Evolutionary conservation across 2,888 invertebrate genomes (phyloP), one percentile per base, ranked within the genome.

Genomic region (Synanthedon tipuliformis): DNA sequence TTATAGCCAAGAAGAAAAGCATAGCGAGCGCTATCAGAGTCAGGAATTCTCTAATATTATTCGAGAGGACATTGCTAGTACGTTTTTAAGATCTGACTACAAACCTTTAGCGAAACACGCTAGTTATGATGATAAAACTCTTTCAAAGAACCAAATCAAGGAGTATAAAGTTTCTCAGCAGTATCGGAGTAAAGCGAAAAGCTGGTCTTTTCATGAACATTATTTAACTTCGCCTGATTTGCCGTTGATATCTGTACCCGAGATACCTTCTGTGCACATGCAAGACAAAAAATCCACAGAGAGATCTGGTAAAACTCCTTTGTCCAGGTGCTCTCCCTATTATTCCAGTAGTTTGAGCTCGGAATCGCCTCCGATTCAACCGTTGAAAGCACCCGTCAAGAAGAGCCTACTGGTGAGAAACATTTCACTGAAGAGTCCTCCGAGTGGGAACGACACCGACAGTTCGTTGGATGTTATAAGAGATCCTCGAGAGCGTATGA

Each of bases 291-390:
- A 75, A 57, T 72, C 73, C 3, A 66, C 60, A 11, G 87, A 87
- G 51, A 69, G 85, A 54, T 88, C 89, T 54, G 89, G 81, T 48
- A 89, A 90, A 66, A 87, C 87, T 13, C 88, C 89, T 59, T 73
- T 92, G 40, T 89, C 91, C 0, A 91, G 92, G 68, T 92, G 92
- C 66, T 92, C 93, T 1, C 92, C 93, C 1, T 93, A 93, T 69
- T 93, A 93, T 72, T 93, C 93, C 34, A 93, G 92, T 65, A 93
- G 93, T 64, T 78, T 93, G 48, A 93, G 93, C 68, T 92, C 92
- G 0, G 93, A 93, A 63, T 92, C 92, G 27, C 92, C 92, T 2
- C 92, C 92, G 2, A 90, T 92, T 71, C 89, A 90, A 55, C 88
- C 92, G 40, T 87, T 90, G 51, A 91, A 92, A 64, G 90, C 90